These are phyloP conservation scores for Mirounga angustirostris DNA, from an alignment of 2,113 vertebrate species.

Conservation along the genomic window DNA sequence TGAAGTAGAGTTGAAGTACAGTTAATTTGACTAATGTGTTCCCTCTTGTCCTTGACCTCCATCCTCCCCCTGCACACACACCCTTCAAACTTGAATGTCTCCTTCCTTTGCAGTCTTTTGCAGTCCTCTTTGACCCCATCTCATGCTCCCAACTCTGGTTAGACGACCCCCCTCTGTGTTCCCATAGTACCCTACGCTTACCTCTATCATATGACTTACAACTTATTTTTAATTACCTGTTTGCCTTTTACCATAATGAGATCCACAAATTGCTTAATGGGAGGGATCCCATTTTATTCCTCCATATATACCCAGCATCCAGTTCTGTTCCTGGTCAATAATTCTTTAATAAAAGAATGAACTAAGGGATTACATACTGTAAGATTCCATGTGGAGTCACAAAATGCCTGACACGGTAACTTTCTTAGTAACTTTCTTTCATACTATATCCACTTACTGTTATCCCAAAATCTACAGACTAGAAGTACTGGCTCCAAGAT, in stretches of 20 bases:
- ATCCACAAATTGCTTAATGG: neutral
- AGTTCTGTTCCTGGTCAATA: neutral
- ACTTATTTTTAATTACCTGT: neutral
- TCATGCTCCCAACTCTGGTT: neutral
- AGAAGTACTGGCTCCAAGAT: neutral
- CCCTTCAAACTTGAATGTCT: neutral
- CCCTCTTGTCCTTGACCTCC: neutral
- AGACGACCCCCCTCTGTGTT: neutral
- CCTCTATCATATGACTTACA: neutral
- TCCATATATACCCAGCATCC: neutral
- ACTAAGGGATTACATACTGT: neutral
- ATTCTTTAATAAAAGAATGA: slow-evolving; percentile 34
- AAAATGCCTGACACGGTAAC: neutral
- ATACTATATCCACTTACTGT: neutral
- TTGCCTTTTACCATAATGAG: neutral
- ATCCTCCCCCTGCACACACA: neutral
- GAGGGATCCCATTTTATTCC: slow-evolving; percentile 11
- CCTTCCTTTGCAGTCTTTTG: neutral
- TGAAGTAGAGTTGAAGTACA: neutral
- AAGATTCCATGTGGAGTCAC: neutral
- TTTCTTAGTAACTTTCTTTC: neutral
- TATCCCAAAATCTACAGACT: neutral
- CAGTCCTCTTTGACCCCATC: neutral
- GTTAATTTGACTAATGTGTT: neutral
- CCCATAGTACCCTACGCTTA: neutral